Evolutionary conservation across 2,888 invertebrate species (phyloP).

Genomic region (Artemia sinica): DNA sequence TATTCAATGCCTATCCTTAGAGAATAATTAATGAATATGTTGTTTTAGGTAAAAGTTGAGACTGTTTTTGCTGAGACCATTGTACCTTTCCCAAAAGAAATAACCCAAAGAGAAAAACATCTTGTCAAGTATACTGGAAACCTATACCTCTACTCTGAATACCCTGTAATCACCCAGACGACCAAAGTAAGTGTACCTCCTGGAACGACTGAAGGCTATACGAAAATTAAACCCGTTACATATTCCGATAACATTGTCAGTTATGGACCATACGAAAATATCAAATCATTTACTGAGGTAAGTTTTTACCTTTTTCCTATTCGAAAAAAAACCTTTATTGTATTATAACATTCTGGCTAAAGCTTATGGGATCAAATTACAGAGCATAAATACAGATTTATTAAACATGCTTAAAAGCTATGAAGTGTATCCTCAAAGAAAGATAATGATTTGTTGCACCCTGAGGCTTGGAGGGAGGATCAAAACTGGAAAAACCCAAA

Average conservation of each 20-base stretch:
- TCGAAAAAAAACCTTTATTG: too few species aligned
- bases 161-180: constrained; percentile 58
- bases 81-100: constrained; percentile 65
- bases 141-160: constrained; percentile 66
- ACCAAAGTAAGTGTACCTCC: constrained; percentile 59
- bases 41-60: constrained; percentile 41
- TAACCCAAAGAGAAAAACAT: constrained; percentile 84
- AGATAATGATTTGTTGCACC: too few species aligned
- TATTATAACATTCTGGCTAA: too few species aligned
- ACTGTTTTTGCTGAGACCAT: constrained; percentile 56
- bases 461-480: too few species aligned
- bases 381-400: too few species aligned
- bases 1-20: too few species aligned
- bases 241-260: constrained; percentile 60
- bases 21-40: not conserved
- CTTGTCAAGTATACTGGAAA: constrained; percentile 70
- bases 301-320: constrained; percentile 17
- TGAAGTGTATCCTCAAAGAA: too few species aligned
- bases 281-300: constrained; percentile 39
- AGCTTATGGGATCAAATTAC: too few species aligned
- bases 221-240: constrained; percentile 59
- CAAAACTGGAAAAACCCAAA: too few species aligned
- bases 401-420: too few species aligned
- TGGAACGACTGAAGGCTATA: constrained; percentile 59
- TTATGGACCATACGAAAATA: constrained; percentile 73